Evolutionary conservation across 2,113 vertebrate species (phyloP).

Genomic region (Coptodon rendalli): DNA sequence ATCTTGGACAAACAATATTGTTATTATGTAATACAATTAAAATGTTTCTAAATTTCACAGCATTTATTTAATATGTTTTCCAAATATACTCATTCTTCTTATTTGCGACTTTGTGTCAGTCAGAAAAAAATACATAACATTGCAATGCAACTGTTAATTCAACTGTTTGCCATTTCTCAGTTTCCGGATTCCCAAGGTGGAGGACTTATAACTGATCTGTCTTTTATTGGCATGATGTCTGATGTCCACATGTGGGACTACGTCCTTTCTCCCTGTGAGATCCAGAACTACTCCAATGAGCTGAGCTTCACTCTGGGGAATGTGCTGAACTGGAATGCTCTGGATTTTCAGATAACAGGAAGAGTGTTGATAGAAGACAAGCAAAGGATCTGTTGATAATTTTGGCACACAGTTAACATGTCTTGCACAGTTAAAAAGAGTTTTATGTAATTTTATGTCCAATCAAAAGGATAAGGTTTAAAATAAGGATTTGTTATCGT

Average conservation of each 20-base stretch:
- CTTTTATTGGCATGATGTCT: slow-evolving; percentile 48
- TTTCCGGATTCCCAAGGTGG: slow-evolving; percentile 51
- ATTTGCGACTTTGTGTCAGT: background rate
- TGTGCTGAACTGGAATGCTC: slow-evolving; percentile 47
- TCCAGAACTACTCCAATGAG: background rate
- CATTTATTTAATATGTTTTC: too few relatives aligned
- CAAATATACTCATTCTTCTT: background rate
- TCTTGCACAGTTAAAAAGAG: too few relatives aligned
- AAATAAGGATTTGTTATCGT: too few relatives aligned
- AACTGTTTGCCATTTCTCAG: background rate
- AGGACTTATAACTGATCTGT: background rate
- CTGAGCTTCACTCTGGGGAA: slow-evolving; percentile 36
- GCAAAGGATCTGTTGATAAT: too few relatives aligned
- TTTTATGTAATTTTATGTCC: too few relatives aligned
- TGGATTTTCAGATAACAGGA: slow-evolving; percentile 15
- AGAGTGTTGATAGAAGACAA: background rate
- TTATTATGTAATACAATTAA: too few relatives aligned
- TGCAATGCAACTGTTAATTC: too few relatives aligned
- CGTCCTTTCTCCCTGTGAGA: slow-evolving; percentile 2
- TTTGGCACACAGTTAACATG: too few relatives aligned
- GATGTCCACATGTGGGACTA: slow-evolving; percentile 57
- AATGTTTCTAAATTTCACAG: too few relatives aligned
- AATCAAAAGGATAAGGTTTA: too few relatives aligned
- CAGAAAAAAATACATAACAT: background rate
- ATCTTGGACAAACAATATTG: too few relatives aligned